Evolutionary conservation across 1,140 invertebrate genomes (phyloP).

Genomic region (Hyles vespertilio): DNA sequence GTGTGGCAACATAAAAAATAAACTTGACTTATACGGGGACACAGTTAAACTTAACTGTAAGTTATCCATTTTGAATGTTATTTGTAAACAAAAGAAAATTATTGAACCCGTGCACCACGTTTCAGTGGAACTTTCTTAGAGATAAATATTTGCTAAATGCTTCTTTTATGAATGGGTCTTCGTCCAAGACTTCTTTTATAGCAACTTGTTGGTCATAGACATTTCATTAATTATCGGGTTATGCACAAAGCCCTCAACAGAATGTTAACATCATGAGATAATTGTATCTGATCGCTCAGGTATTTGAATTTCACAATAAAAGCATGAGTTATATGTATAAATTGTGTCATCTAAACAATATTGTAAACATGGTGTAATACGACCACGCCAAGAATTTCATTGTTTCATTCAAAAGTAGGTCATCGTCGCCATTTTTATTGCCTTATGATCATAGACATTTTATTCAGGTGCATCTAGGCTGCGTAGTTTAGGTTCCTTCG

Average conservation of each 20-base stretch:
- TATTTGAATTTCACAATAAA: not conserved
- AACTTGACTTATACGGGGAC: not conserved
- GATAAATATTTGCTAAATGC: not conserved
- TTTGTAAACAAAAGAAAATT: conserved; percentile 25
- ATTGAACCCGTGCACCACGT: not conserved
- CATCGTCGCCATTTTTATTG: not conserved
- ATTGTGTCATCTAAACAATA: conserved; percentile 5
- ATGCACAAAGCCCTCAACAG: no score
- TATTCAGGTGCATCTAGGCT: no score
- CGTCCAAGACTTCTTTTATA: no score
- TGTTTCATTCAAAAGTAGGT: not conserved
- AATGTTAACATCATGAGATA: no score
- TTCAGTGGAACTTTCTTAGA: conserved; percentile 3
- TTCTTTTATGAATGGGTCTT: no score
- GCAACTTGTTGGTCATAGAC: no score
- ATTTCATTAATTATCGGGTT: no score
- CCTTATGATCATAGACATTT: no score
- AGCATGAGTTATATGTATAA: not conserved
- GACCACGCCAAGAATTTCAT: not conserved
- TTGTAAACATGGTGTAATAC: conserved; percentile 1
- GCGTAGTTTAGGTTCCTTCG: no score
- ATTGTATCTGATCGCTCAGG: no score
- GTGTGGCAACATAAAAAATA: not conserved
- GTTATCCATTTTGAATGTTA: conserved; percentile 6
- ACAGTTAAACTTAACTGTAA: conserved; percentile 6